These are phyloP conservation scores for Paracyclopina nana DNA, from an alignment of 1,140 invertebrate species.

Conservation along the genomic window DNA sequence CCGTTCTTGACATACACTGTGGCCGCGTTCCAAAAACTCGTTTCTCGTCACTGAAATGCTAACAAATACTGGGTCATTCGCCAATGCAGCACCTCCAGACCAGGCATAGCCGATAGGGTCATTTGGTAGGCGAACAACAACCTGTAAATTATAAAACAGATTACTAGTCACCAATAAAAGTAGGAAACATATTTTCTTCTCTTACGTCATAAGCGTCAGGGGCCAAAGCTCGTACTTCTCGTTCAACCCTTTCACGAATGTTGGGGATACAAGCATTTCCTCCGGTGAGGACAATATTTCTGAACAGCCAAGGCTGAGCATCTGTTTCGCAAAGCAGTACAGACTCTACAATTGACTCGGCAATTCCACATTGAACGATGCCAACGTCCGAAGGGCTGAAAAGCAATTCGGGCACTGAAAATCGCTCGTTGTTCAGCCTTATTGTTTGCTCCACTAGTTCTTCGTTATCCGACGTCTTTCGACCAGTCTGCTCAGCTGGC, in stretches of 20 bases:
- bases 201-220: constrained; percentile 51
- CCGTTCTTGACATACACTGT: constrained; percentile 40
- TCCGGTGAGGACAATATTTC: constrained; percentile 80
- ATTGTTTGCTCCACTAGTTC: constrained; percentile 38
- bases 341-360: constrained; percentile 61
- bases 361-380: constrained; percentile 78
- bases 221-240: constrained; percentile 54
- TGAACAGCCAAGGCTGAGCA: constrained; percentile 50
- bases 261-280: constrained; percentile 63
- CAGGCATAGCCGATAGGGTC: constrained; percentile 65
- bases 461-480: constrained; percentile 37
- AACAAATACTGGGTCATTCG: constrained; percentile 47
- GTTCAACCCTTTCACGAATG: constrained; percentile 55
- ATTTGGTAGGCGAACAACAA: constrained; percentile 22
- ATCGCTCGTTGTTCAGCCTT: constrained; percentile 72
- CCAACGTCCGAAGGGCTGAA: constrained; percentile 90
- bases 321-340: constrained; percentile 50
- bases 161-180: not conserved
- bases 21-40: constrained; percentile 71
- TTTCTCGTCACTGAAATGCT: constrained; percentile 52
- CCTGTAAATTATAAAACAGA: not conserved
- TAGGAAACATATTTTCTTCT: constrained; percentile 17
- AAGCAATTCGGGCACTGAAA: constrained; percentile 79
- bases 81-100: constrained; percentile 57
- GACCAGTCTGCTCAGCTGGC: constrained; percentile 31